phyloP scores from a whole-genome alignment of 2,888 invertebrate species.

The Cheilosia variabilis region DNA sequence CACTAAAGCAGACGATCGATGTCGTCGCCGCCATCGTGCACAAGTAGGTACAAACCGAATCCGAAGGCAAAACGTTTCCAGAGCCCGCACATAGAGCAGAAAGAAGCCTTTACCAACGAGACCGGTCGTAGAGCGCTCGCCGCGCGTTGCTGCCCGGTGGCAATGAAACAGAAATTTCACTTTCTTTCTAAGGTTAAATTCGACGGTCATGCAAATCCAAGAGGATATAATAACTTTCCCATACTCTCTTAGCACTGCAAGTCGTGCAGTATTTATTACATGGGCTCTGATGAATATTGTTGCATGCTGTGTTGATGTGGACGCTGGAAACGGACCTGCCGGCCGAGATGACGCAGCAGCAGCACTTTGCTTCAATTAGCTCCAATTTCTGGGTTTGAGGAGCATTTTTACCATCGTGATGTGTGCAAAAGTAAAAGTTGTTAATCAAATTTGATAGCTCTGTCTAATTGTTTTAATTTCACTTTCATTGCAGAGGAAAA shows the following conservation, averaged over 20 bases:
- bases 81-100: not conserved
- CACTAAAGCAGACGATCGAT: not conserved
- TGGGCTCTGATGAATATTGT: conserved; percentile 5
- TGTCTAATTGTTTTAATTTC: conserved; percentile 54
- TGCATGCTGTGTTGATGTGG: conserved; percentile 2
- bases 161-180: conserved; percentile 62
- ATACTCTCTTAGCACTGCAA: conserved; percentile 19
- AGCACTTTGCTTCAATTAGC: conserved; percentile 46
- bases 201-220: conserved; percentile 47
- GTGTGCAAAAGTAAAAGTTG: conserved; percentile 68
- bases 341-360: conserved; percentile 17
- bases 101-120: conserved; percentile 13
- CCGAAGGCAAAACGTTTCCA: conserved; percentile 17
- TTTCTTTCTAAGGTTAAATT: conserved; percentile 68
- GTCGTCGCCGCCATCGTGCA: not conserved
- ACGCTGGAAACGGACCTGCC: conserved; percentile 16
- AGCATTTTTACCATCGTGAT: conserved; percentile 22
- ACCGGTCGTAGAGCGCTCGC: not conserved
- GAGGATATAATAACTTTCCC: conserved; percentile 71
- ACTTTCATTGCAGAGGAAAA: conserved; percentile 53
- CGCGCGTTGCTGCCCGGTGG: not conserved
- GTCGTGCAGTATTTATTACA: conserved; percentile 46
- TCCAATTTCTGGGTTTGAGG: conserved; percentile 29
- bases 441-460: conserved; percentile 63
- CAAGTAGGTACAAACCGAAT: not conserved